Evolutionary conservation across 2,797 vertebrate genomes (phyloP), one percentile per base, ranked within the genome.

Genomic region (Sebastolobus altivelis): DNA sequence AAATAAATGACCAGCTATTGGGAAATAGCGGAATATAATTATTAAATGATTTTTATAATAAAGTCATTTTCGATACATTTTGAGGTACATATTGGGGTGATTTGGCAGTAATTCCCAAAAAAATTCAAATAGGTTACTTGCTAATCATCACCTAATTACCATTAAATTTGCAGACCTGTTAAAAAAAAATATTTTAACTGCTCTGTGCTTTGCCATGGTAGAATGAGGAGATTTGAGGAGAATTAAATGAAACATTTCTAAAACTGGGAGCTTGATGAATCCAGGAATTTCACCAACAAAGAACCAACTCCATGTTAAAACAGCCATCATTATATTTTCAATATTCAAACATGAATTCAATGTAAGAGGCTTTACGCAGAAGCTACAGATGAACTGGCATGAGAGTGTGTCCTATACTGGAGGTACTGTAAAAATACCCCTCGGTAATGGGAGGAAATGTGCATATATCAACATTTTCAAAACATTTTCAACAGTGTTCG

Each of bases 401-500:
- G 20, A 43, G 2, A 13, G 12, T 25, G 22, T 18, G 46, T 62
- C 25, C 37, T 14, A 62, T 49, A 49, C 46, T 46, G 33, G 27
- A 65, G n/a, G 43, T n/a, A 22, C 20, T n/a, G 20, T 54, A 6
- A 27, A 55, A 27, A 80, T 37, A 38, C 2, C 3, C 4, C 10
- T 20, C 11, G 20, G 22, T 22, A 11, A 16, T 61, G 12, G 3
- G 16, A 3, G 31, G 40, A 65, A 70, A 56, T 29, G 11, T 75
- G 31, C 10, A 54, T 38, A 3, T 52, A 14, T 60, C 16, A 22
- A 20, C 2, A 18, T 12, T 33, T 43, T 3, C 35, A 22, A 22
- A 62, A 38, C n/a, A 63, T 13, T 5, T 38, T 11, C 11, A 38
- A 63, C n/a, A 22, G 35, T 38, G 75, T 71, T 43, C 71, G 80